Evolutionary conservation across 2,888 invertebrate genomes (phyloP).

Genomic region (Harpagoxenus sublaevis): DNA sequence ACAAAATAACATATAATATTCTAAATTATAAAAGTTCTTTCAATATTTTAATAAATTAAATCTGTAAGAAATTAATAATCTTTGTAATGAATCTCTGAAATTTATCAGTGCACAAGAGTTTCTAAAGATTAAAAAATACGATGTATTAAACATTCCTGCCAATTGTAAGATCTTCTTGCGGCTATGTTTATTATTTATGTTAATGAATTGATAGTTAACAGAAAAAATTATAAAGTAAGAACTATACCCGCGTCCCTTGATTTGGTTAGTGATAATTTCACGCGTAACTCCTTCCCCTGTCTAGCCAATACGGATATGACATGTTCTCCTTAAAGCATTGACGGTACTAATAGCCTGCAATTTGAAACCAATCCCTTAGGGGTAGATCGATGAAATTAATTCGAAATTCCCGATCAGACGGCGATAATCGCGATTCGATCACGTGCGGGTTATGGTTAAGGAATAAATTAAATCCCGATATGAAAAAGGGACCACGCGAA

Average conservation of each 20-base stretch:
- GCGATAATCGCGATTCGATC: slow-evolving; percentile 72
- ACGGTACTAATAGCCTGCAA: slow-evolving; percentile 22
- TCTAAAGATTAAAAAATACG: not conserved
- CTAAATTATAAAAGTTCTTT: not conserved
- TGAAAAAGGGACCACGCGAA: slow-evolving; percentile 73
- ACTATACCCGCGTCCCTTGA: not conserved
- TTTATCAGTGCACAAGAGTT: not conserved
- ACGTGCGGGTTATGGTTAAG: slow-evolving; percentile 42
- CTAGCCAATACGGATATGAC: slow-evolving; percentile 9
- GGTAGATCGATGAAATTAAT: slow-evolving; percentile 61
- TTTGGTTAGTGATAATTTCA: slow-evolving; percentile 17
- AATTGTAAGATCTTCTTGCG: not conserved
- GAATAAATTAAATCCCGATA: slow-evolving; percentile 76
- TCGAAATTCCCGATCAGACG: slow-evolving; percentile 65
- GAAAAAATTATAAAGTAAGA: not conserved
- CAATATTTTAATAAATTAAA: slow-evolving; percentile 28
- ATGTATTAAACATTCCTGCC: not conserved
- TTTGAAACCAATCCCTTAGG: slow-evolving; percentile 32
- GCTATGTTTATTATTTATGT: not conserved
- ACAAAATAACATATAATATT: too few species aligned
- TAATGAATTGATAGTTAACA: not conserved
- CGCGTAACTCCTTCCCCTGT: slow-evolving; percentile 4
- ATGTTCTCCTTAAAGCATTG: slow-evolving; percentile 13
- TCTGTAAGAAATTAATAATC: not conserved
- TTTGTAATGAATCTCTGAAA: not conserved